Evolutionary conservation across 1,140 invertebrate species (phyloP).

Genomic region (Acromyrmex heyeri): DNA sequence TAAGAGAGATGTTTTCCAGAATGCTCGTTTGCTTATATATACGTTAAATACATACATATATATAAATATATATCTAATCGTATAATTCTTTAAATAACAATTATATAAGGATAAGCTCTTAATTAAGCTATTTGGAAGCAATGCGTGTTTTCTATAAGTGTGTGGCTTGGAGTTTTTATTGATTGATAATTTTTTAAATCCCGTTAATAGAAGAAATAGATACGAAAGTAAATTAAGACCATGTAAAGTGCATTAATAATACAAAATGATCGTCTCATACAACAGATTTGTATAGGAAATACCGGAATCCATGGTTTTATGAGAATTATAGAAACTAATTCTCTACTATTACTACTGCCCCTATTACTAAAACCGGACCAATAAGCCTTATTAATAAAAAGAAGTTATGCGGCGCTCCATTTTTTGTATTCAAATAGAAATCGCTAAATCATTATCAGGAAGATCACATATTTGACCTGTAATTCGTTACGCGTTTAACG

Average conservation of each 20-base stretch:
- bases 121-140: slow-evolving; percentile 9
- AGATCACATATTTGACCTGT: slow-evolving; percentile 48
- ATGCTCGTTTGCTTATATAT: slow-evolving; percentile 43
- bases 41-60: slow-evolving; percentile 14
- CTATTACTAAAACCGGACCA: slow-evolving; percentile 74
- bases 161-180: slow-evolving; percentile 36
- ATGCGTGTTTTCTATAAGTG: slow-evolving; percentile 47
- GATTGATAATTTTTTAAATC: slow-evolving; percentile 23
- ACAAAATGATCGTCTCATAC: slow-evolving; percentile 3
- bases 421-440: slow-evolving; percentile 66
- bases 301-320: slow-evolving; percentile 25
- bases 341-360: slow-evolving; percentile 61
- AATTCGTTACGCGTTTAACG: slow-evolving; percentile 24
- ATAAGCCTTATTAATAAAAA: slow-evolving; percentile 76
- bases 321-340: slow-evolving; percentile 23
- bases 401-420: slow-evolving; percentile 37
- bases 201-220: slow-evolving; percentile 27
- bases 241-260: slow-evolving; percentile 51
- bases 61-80: slow-evolving; percentile 27
- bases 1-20: slow-evolving; percentile 7
- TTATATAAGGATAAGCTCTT: slow-evolving; percentile 5
- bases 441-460: slow-evolving; percentile 75
- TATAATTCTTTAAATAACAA: slow-evolving; percentile 40
- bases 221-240: slow-evolving; percentile 46
- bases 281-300: slow-evolving; percentile 17